Evolutionary conservation across 1,140 invertebrate genomes (phyloP), one percentile per base, ranked within the genome.

Genomic region (Elymnias hypermnestra): DNA sequence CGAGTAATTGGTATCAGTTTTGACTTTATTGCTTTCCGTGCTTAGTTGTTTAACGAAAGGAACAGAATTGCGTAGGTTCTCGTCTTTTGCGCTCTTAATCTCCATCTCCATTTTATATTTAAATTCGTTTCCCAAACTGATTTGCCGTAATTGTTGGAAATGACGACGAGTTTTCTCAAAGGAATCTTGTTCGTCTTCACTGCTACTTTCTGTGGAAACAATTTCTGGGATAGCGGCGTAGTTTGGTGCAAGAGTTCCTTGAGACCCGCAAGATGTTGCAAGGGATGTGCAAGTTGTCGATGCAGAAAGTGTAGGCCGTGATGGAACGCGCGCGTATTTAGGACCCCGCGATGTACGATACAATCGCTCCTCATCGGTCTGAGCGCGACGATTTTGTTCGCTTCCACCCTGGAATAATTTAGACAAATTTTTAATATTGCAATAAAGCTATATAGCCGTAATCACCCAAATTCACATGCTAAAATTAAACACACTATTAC

Each of bases 61-160:
- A 60, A 89, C 82, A 7, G 87, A 83, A 47, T 87, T 88, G 17
- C 88, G 78, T 9, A 89, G 57, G 62, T 89, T 89, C 57, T 89
- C 88, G 23, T 88, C 87, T 42, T 88, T 87, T 2, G 70, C 77
- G 44, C 83, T 88, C 64, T 87, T 89, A n/a, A 88, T 87, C 63
- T 89, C 88, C 89, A 90, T 89, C 67, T 90, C 89, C 83, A 89
- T 86, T 57, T 86, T 87, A 69, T 86, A 86, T 57, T 87, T 87
- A 43, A 77, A 83, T 44, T 83, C 76, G 74, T 84, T 84, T 14
- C 81, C 81, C 43, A 87, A 64, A 58, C 84, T 87, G 49, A 85
- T 86, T 53, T 86, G 81, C 5, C 82, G 71, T 33, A 85, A 53
- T 39, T 87, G 81, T 63, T 87, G 84, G 51, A 87, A 87, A 53